A percentile compares a stretch with the other conserved stretches of the same genome.
Conservation (phyloP, 2,797 vertebrate genomes). For the Sternarchorhynchus goeldii region DNA sequence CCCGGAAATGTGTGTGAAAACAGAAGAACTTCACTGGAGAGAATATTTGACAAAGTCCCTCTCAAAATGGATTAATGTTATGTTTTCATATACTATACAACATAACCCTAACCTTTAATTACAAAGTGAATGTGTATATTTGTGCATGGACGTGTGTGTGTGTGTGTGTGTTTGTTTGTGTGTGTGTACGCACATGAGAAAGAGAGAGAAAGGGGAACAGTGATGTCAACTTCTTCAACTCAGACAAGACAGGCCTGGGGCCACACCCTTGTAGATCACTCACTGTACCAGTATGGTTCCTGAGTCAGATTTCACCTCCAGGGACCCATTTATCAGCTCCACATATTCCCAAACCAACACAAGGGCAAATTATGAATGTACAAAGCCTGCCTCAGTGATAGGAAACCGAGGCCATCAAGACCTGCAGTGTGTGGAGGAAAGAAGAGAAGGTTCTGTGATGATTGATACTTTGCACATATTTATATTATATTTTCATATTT, state of each 20-base stretch:
- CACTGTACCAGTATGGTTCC: constrained; percentile 47
- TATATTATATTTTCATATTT: constrained; percentile 55
- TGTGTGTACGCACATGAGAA: not conserved
- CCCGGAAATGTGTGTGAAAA: not conserved
- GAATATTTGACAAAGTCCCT: constrained; percentile 10
- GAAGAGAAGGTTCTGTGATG: constrained; percentile 47
- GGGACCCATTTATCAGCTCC: constrained; percentile 28
- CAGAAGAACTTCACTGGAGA: not conserved
- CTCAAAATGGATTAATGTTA: not conserved
- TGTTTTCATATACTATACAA: not conserved
- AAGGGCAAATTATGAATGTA: constrained; percentile 54
- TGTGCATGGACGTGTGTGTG: not conserved
- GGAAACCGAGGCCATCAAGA: constrained; percentile 43
- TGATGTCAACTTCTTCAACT: constrained; percentile 22
- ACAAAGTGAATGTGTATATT: not conserved
- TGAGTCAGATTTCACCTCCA: constrained; percentile 23
- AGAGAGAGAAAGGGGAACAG: not conserved
- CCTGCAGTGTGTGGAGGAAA: constrained; percentile 39
- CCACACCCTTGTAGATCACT: constrained; percentile 47
- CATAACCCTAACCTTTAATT: no score
- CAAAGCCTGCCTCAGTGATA: constrained; percentile 55
- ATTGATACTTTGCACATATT: constrained; percentile 56
- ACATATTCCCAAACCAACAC: constrained; percentile 42
- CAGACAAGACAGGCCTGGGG: constrained; percentile 27
- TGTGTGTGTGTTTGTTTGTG: not conserved